phyloP scores from a whole-genome alignment of 2,797 vertebrate species.

The Ficedula albicollis region DNA sequence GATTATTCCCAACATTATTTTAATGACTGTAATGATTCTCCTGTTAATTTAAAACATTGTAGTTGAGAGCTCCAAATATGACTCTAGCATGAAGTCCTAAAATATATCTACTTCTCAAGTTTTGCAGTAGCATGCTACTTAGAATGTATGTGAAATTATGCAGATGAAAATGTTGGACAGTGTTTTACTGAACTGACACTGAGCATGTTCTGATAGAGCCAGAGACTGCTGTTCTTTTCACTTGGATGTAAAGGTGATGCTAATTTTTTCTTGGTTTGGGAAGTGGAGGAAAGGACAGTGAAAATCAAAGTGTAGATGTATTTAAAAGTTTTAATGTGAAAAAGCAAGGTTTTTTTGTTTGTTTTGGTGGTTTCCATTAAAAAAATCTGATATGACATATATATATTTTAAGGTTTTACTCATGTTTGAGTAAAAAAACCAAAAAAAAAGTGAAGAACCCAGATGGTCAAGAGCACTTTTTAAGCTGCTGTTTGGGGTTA shows the following conservation, averaged over 20 bases:
- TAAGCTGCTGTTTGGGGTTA: not conserved
- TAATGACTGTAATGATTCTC: not conserved
- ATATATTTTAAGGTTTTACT: not conserved
- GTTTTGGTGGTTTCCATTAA: not conserved
- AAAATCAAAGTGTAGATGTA: not conserved
- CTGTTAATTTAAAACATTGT: not conserved
- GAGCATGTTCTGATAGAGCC: not conserved
- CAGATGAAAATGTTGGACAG: not conserved
- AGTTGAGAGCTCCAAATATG: not conserved
- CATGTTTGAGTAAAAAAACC: not conserved
- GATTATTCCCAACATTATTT: not conserved
- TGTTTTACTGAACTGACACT: not conserved
- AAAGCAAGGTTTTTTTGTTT: not conserved
- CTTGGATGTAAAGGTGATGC: not conserved
- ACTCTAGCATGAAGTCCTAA: not conserved
- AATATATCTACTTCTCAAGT: not conserved
- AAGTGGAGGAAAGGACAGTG: not conserved
- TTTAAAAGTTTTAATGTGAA: not conserved
- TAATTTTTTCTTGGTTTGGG: not conserved
- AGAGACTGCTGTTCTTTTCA: not conserved
- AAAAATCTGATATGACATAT: not conserved
- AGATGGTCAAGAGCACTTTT: not conserved
- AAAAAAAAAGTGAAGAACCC: not conserved
- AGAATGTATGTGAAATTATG: not conserved
- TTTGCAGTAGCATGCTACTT: not conserved